A percentile compares a stretch with the other conserved stretches of the same genome.
Evolutionary conservation across 2,888 invertebrate genomes (phyloP).

Genomic region (Dorcus hopei): DNA sequence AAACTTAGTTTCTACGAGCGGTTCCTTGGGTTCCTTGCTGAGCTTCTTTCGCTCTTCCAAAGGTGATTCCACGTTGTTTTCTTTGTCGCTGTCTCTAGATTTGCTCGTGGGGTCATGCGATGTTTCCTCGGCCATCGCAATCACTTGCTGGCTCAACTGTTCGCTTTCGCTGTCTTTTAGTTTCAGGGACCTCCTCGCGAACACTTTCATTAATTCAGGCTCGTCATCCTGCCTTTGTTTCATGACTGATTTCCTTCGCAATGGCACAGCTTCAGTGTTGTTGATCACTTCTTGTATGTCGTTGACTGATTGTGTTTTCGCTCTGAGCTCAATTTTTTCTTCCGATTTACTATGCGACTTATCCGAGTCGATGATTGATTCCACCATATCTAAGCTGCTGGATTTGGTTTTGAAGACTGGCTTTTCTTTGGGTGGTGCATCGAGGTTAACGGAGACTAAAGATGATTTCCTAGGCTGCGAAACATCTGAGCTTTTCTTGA

Average conservation of each 20-base stretch:
- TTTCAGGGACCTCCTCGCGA: conserved; percentile 76
- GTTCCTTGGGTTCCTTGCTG: conserved; percentile 32
- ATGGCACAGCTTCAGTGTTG: conserved; percentile 50
- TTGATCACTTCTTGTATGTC: conserved; percentile 7
- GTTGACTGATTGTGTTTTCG: conserved; percentile 15
- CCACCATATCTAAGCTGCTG: conserved; percentile 55
- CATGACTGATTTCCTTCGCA: conserved; percentile 57
- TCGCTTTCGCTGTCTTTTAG: conserved; percentile 69
- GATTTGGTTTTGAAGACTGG: conserved; percentile 56
- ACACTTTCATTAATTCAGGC: conserved; percentile 79
- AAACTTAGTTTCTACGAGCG: conserved; percentile 31
- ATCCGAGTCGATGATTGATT: conserved; percentile 39
- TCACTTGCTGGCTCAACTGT: conserved; percentile 57
- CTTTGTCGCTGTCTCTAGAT: conserved; percentile 70
- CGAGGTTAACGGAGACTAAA: conserved; percentile 22
- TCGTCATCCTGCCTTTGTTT: conserved; percentile 61
- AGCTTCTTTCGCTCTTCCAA: conserved; percentile 49
- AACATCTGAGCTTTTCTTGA: conserved; percentile 19
- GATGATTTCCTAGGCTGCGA: conserved; percentile 31
- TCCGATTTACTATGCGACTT: conserved; percentile 5
- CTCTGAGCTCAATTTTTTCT: conserved; percentile 10
- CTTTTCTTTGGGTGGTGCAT: conserved; percentile 34
- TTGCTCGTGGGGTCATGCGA: conserved; percentile 52
- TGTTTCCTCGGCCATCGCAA: conserved; percentile 48
- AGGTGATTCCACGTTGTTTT: conserved; percentile 59